Evolutionary conservation across 64 coral and sea anemone species (phyloP).

Genomic region (Stichodactyla mertensii): DNA sequence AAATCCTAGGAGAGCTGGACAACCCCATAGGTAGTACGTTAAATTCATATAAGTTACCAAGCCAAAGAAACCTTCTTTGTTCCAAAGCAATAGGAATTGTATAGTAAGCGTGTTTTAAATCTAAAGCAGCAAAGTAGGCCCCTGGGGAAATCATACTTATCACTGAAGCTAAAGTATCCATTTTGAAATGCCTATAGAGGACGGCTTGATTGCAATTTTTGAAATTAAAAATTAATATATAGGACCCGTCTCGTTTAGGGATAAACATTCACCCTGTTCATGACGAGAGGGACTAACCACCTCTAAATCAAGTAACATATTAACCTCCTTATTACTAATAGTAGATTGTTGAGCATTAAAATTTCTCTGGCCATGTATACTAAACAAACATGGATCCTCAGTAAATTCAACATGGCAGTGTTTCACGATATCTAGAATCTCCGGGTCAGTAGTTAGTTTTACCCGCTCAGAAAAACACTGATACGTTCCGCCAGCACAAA

Average conservation of each 20-base stretch:
- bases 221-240: constrained; percentile 29
- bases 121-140: constrained; percentile 40
- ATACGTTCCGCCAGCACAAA: constrained; percentile 31
- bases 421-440: constrained; percentile 38
- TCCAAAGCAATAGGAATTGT: constrained; percentile 46
- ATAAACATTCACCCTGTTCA: constrained; percentile 39
- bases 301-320: constrained; percentile 32
- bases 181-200: background rate
- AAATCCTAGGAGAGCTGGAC: constrained; percentile 48
- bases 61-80: constrained; percentile 40
- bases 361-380: constrained; percentile 29
- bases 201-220: constrained; percentile 53
- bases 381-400: constrained; percentile 34
- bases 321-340: constrained; percentile 20
- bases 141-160: constrained; percentile 37
- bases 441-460: constrained; percentile 42
- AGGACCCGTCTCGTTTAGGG: constrained; percentile 38
- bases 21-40: constrained; percentile 26
- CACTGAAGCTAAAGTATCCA: constrained; percentile 32
- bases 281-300: constrained; percentile 22
- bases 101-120: background rate
- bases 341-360: constrained; percentile 26
- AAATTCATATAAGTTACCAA: constrained; percentile 42
- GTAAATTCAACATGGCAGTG: constrained; percentile 46
- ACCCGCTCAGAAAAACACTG: constrained; percentile 34